Conservation (phyloP, 1,140 invertebrate genomes). For the Epicauta chinensis region DNA sequence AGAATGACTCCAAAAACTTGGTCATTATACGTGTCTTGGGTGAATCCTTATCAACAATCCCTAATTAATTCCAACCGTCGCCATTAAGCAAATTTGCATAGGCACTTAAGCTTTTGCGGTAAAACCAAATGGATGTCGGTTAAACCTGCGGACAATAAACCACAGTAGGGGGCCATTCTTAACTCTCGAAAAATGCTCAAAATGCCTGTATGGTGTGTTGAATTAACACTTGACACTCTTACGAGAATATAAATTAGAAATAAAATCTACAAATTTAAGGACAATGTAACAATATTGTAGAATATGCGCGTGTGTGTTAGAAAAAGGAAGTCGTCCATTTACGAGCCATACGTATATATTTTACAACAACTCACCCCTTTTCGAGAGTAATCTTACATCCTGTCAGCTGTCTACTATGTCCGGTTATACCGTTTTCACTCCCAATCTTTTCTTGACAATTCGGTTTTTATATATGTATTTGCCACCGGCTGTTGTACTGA, state of each 20-base stretch:
- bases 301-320: neutral
- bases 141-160: neutral
- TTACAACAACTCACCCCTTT: constrained; percentile 5
- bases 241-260: constrained; percentile 1
- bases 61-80: constrained; percentile 10
- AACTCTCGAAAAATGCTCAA: no score
- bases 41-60: constrained; percentile 4
- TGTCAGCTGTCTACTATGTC: constrained; percentile 12
- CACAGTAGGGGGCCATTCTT: neutral
- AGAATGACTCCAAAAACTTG: no score
- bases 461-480: constrained; percentile 11
- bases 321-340: constrained; percentile 15
- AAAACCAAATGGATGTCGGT: neutral
- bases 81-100: constrained; percentile 13
- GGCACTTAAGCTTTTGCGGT: neutral
- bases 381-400: constrained; percentile 10
- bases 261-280: neutral
- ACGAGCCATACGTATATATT: constrained; percentile 9
- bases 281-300: constrained; percentile 3
- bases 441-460: constrained; percentile 7
- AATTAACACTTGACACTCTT: neutral
- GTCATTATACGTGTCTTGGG: no score
- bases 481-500: constrained; percentile 10
- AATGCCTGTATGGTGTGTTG: constrained; percentile 1
- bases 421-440: neutral